Conservation (phyloP, 2,888 invertebrate genomes). For the Gisinianus flammeolus region DNA sequence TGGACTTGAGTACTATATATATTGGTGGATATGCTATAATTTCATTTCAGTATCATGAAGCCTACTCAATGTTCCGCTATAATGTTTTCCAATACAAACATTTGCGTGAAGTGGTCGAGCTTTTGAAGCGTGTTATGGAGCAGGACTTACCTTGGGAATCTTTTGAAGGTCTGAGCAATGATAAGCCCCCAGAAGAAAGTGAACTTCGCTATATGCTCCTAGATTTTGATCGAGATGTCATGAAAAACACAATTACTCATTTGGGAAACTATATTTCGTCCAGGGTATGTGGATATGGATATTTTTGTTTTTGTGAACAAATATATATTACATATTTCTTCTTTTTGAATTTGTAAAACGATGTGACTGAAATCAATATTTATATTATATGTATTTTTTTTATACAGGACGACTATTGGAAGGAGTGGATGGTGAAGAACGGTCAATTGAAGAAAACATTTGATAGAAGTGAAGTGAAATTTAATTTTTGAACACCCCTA, state of each 20-base stretch:
- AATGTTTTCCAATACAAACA: conserved; percentile 56
- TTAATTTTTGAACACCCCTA: no score
- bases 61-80: conserved; percentile 55
- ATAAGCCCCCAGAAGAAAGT: conserved; percentile 46
- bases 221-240: conserved; percentile 46
- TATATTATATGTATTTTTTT: no score
- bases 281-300: neutral
- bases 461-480: conserved; percentile 42
- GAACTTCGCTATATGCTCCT: conserved; percentile 52
- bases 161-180: conserved; percentile 45
- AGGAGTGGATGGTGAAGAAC: conserved; percentile 44
- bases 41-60: conserved; percentile 52
- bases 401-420: conserved; percentile 44
- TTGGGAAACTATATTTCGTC: conserved; percentile 39
- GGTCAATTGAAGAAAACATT: conserved; percentile 50
- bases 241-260: conserved; percentile 41
- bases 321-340: no score
- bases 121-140: conserved; percentile 42
- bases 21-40: no score
- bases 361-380: no score
- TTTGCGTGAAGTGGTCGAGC: conserved; percentile 47
- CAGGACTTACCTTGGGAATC: neutral
- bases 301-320: no score
- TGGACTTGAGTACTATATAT: no score
- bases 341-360: no score